These are phyloP conservation scores for Chionomys nivalis DNA, from an alignment of 2,113 vertebrate genomes.

Conservation along the genomic window DNA sequence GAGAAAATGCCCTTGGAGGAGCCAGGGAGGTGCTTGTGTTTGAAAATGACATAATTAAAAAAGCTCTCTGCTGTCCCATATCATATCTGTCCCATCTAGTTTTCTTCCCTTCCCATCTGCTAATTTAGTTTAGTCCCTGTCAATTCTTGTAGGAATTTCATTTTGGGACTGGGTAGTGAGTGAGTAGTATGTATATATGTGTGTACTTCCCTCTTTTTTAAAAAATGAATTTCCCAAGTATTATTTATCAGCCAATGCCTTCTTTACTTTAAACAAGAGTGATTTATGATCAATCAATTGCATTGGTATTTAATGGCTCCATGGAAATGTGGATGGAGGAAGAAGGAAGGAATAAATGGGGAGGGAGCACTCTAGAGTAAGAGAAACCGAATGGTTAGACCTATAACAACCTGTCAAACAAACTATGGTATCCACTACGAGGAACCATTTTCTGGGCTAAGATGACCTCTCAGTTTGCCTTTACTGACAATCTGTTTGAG, in stretches of 20 bases:
- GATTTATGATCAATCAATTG: constrained; percentile 69
- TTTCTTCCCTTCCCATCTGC: not conserved
- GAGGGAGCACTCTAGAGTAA: not conserved
- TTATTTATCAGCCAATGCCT: constrained; percentile 77
- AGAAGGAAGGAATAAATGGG: not conserved
- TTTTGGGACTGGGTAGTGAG: not conserved
- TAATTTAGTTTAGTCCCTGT: constrained; percentile 48
- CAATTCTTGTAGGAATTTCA: constrained; percentile 57
- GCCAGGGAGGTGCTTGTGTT: not conserved
- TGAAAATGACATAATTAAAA: not conserved
- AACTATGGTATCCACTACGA: constrained; percentile 66
- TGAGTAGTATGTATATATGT: not conserved
- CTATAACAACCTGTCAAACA: not conserved
- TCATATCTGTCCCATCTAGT: not conserved
- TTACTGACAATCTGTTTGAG: constrained; percentile 83
- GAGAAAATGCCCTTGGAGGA: not conserved
- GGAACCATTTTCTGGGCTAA: constrained; percentile 81
- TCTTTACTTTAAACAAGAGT: constrained; percentile 78
- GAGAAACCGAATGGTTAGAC: constrained; percentile 1
- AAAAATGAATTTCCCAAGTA: constrained; percentile 71
- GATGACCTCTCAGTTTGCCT: constrained; percentile 82
- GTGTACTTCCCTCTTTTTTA: not conserved
- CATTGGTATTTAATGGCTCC: constrained; percentile 72
- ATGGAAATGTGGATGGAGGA: constrained; percentile 42
- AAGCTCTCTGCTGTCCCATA: not conserved